Evolutionary conservation across 1,140 invertebrate genomes (phyloP), one percentile per base, ranked within the genome.

Genomic region (Sarcophaga bullata): DNA sequence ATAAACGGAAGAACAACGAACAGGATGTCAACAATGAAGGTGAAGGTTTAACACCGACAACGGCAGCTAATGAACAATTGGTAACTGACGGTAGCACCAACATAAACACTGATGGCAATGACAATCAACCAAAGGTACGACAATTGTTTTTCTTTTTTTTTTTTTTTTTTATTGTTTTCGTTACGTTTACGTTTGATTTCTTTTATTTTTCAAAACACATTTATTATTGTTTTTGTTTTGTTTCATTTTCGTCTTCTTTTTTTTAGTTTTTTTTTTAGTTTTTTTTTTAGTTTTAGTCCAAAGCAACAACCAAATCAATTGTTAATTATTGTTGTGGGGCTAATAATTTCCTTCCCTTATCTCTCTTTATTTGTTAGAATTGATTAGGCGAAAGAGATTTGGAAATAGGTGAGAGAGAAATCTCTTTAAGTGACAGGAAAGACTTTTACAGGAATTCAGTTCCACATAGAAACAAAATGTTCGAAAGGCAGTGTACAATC

Each of bases 111-210:
- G 87, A 89, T 87, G 87, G 87, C 84, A 89, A 88, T 87, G 87
- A 89, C 86, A 89, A 89, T 89, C 88, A 89, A 89, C 87, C 87
- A 86, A 89, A 89, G 87, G 87, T 89, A 88, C n/a, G 49, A 80
- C 4, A 13, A 80, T 15, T 75, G 11, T 75, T 49, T 49, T 73
- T 8, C 25, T 73, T 73, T 73, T 48, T 46, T 75, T 47, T 75
- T 13, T 47, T 47, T 7, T 47, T 48, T 75, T 73, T 73, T 37
- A 73, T 25, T 17, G 1, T 73, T 11, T 37, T 11, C n/a, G n/a
- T n/a, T n/a, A n/a, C n/a, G n/a, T 11, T 4, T 73, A 46, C n/a
- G 9, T 58, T 58, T 58, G 13, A 13, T 58, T 58, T 58, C 25
- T 10, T 0, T 9, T 37, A 37, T 37, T 37, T 37, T 37, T 4